Conservation (phyloP, 1,140 invertebrate genomes). For the Lasioglossum baleicum region DNA sequence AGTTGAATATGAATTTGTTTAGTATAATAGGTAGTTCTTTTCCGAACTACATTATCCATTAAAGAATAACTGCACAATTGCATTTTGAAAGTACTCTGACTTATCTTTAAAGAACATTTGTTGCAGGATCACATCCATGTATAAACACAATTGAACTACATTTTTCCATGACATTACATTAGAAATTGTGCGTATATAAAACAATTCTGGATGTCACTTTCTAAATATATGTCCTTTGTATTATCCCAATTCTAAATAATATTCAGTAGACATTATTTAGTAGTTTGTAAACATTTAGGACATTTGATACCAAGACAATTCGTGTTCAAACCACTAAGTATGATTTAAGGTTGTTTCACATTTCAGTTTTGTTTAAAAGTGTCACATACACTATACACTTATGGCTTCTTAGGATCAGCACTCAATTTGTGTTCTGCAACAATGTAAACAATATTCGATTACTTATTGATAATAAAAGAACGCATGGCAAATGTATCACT, state of each 20-base stretch:
- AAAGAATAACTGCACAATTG: conserved; percentile 74
- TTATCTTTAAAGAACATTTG: conserved; percentile 71
- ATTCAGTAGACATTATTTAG: conserved; percentile 72
- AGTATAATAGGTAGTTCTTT: conserved; percentile 61
- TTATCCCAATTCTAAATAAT: conserved; percentile 77
- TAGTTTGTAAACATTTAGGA: conserved; percentile 16
- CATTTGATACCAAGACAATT: conserved; percentile 42
- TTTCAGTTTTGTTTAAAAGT: neutral
- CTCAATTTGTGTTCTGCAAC: conserved; percentile 42
- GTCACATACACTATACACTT: conserved; percentile 30
- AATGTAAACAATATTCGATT: conserved; percentile 41
- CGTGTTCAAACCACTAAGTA: neutral
- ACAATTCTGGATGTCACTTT: conserved; percentile 25
- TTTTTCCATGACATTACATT: conserved; percentile 48
- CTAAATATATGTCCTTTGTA: conserved; percentile 9
- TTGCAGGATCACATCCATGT: conserved; percentile 74
- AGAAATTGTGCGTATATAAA: conserved; percentile 13
- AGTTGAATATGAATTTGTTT: conserved; percentile 66
- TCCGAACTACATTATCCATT: conserved; percentile 74
- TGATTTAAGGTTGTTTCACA: neutral
- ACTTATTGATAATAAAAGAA: neutral
- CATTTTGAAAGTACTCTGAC: conserved; percentile 71
- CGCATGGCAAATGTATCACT: neutral
- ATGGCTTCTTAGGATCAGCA: conserved; percentile 5
- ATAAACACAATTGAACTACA: conserved; percentile 62